Percentiles rank a stretch among this genome's conserved stretches.
Conservation (phyloP, 2,113 vertebrate genomes). For the Vanacampus margaritifer region DNA sequence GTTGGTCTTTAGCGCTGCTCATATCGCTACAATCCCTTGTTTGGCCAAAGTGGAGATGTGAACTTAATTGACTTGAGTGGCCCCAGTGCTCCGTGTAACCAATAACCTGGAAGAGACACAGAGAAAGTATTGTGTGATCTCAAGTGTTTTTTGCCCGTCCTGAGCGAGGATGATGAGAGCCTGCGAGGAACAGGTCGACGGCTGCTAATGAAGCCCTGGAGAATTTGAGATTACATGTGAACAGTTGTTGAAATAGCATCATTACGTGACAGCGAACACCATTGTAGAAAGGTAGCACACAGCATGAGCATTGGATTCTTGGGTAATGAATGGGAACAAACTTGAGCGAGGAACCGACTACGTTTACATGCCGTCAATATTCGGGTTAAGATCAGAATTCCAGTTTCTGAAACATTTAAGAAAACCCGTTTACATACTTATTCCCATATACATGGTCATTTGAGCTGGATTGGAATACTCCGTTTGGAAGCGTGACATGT, state of each 20-base stretch:
- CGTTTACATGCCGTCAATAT: too few species aligned
- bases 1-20: conserved; percentile 87
- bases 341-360: too few species aligned
- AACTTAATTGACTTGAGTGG: conserved; percentile 98
- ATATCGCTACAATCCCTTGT: conserved; percentile 83
- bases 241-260: conserved; percentile 9
- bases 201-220: conserved; percentile 50
- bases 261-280: conserved; percentile 12
- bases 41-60: conserved; percentile 94
- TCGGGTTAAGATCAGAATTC: too few species aligned
- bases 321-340: not conserved
- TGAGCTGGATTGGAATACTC: too few species aligned
- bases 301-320: conserved; percentile 12
- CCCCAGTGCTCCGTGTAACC: conserved; percentile 64
- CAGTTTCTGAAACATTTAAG: too few species aligned
- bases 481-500: too few species aligned
- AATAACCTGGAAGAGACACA: conserved; percentile 64
- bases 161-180: conserved; percentile 45
- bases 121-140: conserved; percentile 59
- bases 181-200: conserved; percentile 28
- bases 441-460: too few species aligned
- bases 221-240: conserved; percentile 34
- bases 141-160: conserved; percentile 48
- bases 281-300: conserved; percentile 6
- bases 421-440: too few species aligned